Base-by-base conservation (phyloP, 2,888 invertebrate species). In the Dascillus cervinus region DNA sequence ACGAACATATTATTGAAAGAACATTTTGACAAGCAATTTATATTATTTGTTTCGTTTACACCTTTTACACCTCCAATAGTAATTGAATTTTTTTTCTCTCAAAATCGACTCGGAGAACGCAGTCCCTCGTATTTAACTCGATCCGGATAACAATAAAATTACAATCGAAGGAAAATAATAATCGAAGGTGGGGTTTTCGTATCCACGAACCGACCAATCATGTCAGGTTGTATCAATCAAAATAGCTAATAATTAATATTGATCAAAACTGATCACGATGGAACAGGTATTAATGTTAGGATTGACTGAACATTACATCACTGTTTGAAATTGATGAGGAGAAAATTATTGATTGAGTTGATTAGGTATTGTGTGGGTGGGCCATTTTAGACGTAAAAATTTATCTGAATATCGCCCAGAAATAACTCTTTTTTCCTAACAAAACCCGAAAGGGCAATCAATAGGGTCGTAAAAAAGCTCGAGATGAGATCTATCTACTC, bases 1-100 rank as follows among this genome's bases (percentile, higher is more conserved):
- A 65, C 63, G 64, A 63, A 62, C 60, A 58, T 62, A 64, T 64
- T 64, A 64, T 60, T 60, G 58, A 57, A 60, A 58, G 60, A 55
- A 54, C 56, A 49, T 56, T 56, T 59, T 58, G 59, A 60, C 60
- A 60, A 60, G 60, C 59, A 55, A 62, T 62, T 58, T 60, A 56
- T 62, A 59, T 57, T 49, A 54, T 49, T 56, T 58, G 24, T 32
- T 37, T 36, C 27, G 17, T 12, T 17, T 26, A n/a, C n/a, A n/a
- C n/a, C n/a, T n/a, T n/a, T n/a, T n/a, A n/a, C n/a, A n/a, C n/a
- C n/a, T n/a, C n/a, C n/a, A n/a, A n/a, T n/a, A n/a, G n/a, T n/a
- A n/a, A n/a, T n/a, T n/a, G n/a, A n/a, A n/a, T n/a, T n/a, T n/a
- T n/a, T n/a, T n/a, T n/a, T n/a, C n/a, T n/a, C n/a, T n/a, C n/a